These are phyloP conservation scores for Brachionus koreanus DNA, from an alignment of 1,140 invertebrate genomes.

Conservation along the genomic window DNA sequence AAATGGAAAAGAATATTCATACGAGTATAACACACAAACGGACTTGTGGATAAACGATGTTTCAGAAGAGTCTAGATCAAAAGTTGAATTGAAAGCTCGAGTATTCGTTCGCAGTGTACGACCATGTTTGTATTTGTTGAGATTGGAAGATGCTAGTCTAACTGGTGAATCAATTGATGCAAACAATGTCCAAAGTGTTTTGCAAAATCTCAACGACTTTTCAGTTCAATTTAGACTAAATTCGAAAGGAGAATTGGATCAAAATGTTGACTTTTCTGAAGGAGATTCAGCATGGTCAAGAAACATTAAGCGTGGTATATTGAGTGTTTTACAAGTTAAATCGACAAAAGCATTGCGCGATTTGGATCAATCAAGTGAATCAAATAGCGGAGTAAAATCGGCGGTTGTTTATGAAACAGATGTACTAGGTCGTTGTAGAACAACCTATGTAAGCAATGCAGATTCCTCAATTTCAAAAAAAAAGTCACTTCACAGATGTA, in stretches of 20 bases:
- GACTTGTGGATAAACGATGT: conserved; percentile 43
- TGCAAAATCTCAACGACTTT: conserved; percentile 11
- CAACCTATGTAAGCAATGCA: background rate
- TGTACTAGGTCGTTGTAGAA: conserved; percentile 36
- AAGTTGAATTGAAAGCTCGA: conserved; percentile 17
- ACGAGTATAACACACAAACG: conserved; percentile 3
- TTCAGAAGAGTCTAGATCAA: conserved; percentile 22
- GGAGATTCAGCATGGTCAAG: conserved; percentile 37
- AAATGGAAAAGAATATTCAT: conserved; percentile 37
- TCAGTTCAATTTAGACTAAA: conserved; percentile 35
- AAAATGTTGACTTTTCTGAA: conserved; percentile 8
- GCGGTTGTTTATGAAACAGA: conserved; percentile 41
- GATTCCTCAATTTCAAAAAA: background rate
- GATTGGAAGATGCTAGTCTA: conserved; percentile 3
- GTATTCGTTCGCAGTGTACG: conserved; percentile 2
- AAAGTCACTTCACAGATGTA: conserved; percentile 39
- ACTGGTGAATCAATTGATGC: conserved; percentile 17
- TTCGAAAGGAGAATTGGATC: conserved; percentile 32
- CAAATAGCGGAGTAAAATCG: background rate
- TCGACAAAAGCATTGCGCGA: background rate
- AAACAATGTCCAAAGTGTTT: background rate
- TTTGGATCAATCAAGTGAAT: conserved; percentile 3
- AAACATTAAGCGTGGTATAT: conserved; percentile 40
- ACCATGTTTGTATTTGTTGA: conserved; percentile 37
- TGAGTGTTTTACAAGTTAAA: conserved; percentile 35